Evolutionary conservation across 1,140 invertebrate species (phyloP).

Genomic region (Anthonomus grandis): DNA sequence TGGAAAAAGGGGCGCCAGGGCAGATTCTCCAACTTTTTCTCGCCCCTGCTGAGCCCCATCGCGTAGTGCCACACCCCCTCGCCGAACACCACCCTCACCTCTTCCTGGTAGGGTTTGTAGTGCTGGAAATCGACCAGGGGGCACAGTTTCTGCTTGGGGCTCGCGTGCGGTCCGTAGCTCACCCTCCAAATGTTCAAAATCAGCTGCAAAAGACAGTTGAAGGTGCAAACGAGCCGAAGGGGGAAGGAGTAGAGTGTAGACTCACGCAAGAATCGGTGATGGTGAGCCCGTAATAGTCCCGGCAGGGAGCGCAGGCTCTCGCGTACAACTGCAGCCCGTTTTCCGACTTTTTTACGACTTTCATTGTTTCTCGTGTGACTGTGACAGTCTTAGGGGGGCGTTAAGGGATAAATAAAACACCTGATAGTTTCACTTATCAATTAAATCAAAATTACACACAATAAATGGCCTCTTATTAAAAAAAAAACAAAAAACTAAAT

Average conservation of each 20-base stretch:
- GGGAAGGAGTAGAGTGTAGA: background rate
- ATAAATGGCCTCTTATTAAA: background rate
- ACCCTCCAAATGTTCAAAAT: conserved; percentile 51
- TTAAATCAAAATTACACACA: no score
- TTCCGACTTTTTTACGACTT: no score
- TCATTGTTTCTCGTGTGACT: no score
- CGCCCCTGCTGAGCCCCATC: conserved; percentile 19
- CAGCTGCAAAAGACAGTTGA: conserved; percentile 39
- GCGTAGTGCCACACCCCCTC: conserved; percentile 30
- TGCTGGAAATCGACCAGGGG: conserved; percentile 41
- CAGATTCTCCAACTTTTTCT: conserved; percentile 31
- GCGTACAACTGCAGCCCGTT: conserved; percentile 48
- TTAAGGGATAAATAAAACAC: no score
- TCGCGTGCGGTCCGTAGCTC: conserved; percentile 48
- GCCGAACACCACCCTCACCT: conserved; percentile 47
- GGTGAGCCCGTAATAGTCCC: conserved; percentile 51
- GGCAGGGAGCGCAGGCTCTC: conserved; percentile 49
- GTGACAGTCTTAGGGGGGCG: no score
- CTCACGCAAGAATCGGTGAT: conserved; percentile 31
- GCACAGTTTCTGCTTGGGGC: conserved; percentile 37
- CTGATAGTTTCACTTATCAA: no score
- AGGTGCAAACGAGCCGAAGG: background rate
- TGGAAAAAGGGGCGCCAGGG: conserved; percentile 31
- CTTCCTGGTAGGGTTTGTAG: conserved; percentile 43
- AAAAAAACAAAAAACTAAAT: conserved; percentile 58